Conservation (phyloP, 2,113 vertebrate species). For the Etheostoma cragini region DNA sequence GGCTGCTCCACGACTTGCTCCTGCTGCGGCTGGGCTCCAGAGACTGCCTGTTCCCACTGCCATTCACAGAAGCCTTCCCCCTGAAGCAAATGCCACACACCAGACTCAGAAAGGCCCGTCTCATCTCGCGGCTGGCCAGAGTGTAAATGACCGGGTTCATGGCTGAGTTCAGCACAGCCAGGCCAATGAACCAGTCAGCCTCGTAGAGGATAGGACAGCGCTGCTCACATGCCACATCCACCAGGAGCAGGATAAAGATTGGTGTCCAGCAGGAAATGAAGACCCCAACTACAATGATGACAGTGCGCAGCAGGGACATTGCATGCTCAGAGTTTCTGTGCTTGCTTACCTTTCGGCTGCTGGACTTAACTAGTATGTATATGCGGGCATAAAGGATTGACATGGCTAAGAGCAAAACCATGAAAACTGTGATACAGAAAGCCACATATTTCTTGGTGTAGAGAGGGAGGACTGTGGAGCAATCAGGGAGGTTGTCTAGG, state of each 20-base stretch:
- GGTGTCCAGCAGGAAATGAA: slow-evolving; percentile 98
- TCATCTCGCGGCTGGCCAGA: slow-evolving; percentile 96
- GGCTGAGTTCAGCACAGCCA: slow-evolving; percentile 94
- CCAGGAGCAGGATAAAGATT: slow-evolving; percentile 90
- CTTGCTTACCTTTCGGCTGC: slow-evolving; percentile 92
- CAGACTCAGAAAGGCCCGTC: slow-evolving; percentile 90
- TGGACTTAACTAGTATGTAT: slow-evolving; percentile 93
- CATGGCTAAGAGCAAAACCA: slow-evolving; percentile 89
- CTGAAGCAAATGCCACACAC: slow-evolving; percentile 86
- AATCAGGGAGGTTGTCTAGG: slow-evolving; percentile 88
- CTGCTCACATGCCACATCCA: slow-evolving; percentile 90
- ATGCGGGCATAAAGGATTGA: slow-evolving; percentile 93
- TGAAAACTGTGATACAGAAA: slow-evolving; percentile 94
- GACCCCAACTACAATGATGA: slow-evolving; percentile 93
- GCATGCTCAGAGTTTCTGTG: slow-evolving; percentile 90
- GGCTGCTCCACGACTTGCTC: slow-evolving; percentile 93
- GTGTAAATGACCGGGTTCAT: slow-evolving; percentile 98
- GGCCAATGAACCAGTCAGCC: slow-evolving; percentile 91
- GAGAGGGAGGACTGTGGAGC: slow-evolving; percentile 93
- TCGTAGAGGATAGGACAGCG: slow-evolving; percentile 87
- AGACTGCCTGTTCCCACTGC: slow-evolving; percentile 75
- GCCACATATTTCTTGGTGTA: slow-evolving; percentile 95
- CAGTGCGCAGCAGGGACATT: slow-evolving; percentile 93
- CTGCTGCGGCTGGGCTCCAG: slow-evolving; percentile 86
- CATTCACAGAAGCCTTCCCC: slow-evolving; percentile 55